These are phyloP conservation scores for Lampropteryx suffumata DNA, from an alignment of 2,888 invertebrate species.

Conservation along the genomic window DNA sequence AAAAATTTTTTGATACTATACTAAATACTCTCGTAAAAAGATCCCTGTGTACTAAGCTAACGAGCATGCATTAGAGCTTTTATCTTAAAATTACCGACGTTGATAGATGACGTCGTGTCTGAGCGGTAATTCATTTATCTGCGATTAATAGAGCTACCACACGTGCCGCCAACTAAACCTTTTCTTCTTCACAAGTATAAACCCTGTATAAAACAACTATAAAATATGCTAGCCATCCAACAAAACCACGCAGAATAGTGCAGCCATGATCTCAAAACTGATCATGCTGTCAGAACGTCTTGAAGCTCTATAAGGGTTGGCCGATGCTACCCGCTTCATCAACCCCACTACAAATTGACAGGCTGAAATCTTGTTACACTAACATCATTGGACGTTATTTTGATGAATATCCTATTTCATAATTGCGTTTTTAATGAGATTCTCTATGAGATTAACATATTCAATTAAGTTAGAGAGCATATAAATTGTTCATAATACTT, in stretches of 20 bases:
- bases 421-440: conserved; percentile 14
- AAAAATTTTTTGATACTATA: too few relatives aligned
- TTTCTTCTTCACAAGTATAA: too few relatives aligned
- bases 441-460: conserved; percentile 1
- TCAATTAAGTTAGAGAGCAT: conserved; percentile 5
- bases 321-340: conserved; percentile 28
- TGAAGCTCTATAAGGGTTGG: conserved; percentile 8
- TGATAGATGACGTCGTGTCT: conserved; percentile 64
- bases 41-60: conserved; percentile 23
- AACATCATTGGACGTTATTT: conserved; percentile 18
- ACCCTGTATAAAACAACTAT: too few relatives aligned
- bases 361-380: conserved; percentile 21
- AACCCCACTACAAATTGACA: conserved; percentile 31
- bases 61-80: conserved; percentile 57
- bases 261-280: neutral
- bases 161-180: conserved; percentile 3
- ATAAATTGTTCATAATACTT: conserved; percentile 13
- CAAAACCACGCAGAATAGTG: neutral
- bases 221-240: neutral
- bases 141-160: conserved; percentile 51
- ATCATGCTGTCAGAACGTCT: neutral
- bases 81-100: conserved; percentile 72
- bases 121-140: conserved; percentile 71
- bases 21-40: too few relatives aligned
- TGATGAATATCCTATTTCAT: conserved; percentile 5